Evolutionary conservation across 2,113 vertebrate genomes (phyloP), one percentile per base, ranked within the genome.

Genomic region (Siniperca knerii): DNA sequence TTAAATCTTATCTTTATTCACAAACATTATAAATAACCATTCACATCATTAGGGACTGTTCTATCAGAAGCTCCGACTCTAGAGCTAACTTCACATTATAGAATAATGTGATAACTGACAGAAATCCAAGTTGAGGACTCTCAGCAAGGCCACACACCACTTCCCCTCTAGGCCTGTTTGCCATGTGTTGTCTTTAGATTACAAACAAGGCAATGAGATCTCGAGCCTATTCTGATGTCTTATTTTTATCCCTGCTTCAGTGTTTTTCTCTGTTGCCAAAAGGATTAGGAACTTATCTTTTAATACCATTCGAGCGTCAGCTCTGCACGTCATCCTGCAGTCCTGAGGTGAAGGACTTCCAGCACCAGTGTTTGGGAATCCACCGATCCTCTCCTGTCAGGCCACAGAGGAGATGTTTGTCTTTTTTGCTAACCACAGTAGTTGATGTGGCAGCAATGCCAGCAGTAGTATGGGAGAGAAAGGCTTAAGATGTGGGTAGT

Each of bases 241-340:
- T 90, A 89, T 89, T 90, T 90, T 79, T 77, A 84, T 86, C 80
- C 74, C 76, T 75, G 29, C 75, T 79, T 72, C 42, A 0, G 40
- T 73, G 68, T 87, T 81, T 79, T 81, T 70, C 33, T 77, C 73
- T 77, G 65, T 75, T 90, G 91, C 87, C 80, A 92, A 84, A 82
- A 40, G 89, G 91, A 91, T 94, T 91, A 93, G 77, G 72, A 90
- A 82, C 62, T 85, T 75, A 87, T 87, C 91, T 89, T 90, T 84
- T 87, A 88, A 93, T 89, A 77, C 79, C 1, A 18, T 42, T 85
- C 21, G 12, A 84, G 86, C 82, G 84, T 93, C 91, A 92, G 77
- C 80, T 13, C 75, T 52, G 65, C 69, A 90, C 83, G 91, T 92
- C 92, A 92, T 73, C 67, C 65, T 52, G 69, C 65, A 10, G 77